Conservation (phyloP, 2,113 vertebrate genomes). For the Platichthys stellatus region DNA sequence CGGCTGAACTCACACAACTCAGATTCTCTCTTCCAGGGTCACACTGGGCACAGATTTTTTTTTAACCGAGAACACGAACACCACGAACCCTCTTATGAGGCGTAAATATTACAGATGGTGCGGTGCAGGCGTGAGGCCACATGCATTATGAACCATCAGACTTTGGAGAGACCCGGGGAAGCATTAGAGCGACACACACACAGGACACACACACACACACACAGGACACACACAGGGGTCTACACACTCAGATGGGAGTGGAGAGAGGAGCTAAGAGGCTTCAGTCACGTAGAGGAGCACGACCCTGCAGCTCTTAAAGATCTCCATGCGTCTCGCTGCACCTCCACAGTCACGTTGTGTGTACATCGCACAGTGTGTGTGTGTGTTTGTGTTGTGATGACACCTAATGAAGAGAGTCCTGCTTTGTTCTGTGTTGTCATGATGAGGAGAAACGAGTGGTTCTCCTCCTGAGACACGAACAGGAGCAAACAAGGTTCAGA, state of each 20-base stretch:
- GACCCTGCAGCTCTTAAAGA: constrained; percentile 27
- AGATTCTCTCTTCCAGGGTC: not conserved
- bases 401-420: not conserved
- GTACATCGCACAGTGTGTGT: not conserved
- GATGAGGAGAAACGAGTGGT: no score
- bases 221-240: not conserved
- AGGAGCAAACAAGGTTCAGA: not conserved
- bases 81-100: not conserved
- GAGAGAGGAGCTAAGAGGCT: constrained; percentile 22
- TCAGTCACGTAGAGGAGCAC: constrained; percentile 32
- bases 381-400: constrained; percentile 7
- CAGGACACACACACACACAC: not conserved
- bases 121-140: not conserved
- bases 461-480: no score
- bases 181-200: constrained; percentile 9
- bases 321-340: constrained; percentile 4
- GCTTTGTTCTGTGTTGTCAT: no score
- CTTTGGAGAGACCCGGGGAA: constrained; percentile 1
- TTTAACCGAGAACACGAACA: not conserved
- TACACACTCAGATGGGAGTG: constrained; percentile 21
- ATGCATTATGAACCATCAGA: constrained; percentile 49
- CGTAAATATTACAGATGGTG: constrained; percentile 49
- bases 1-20: constrained; percentile 17
- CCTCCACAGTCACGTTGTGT: constrained; percentile 4
- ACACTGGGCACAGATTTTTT: constrained; percentile 19